phyloP scores from a whole-genome alignment of 1,140 invertebrate species.

The Chironomus tepperi region DNA sequence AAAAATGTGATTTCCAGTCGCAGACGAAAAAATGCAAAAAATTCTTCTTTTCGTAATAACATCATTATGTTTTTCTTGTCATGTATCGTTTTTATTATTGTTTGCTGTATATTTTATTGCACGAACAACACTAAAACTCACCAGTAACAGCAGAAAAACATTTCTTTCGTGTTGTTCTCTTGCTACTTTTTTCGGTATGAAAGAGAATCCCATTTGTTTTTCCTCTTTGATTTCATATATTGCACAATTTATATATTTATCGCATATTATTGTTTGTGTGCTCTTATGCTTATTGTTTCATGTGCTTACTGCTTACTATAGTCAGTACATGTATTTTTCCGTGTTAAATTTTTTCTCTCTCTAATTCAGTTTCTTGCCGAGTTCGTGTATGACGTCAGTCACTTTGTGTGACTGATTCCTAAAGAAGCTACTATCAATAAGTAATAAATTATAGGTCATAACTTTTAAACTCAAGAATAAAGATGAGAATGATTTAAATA shows the following conservation, averaged over 20 bases:
- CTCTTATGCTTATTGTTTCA: neutral
- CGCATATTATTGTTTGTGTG: slow-evolving; percentile 16
- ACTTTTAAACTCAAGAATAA: too few species aligned
- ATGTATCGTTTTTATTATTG: slow-evolving; percentile 23
- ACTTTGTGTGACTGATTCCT: too few species aligned
- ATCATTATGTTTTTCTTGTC: slow-evolving; percentile 22
- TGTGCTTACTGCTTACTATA: neutral
- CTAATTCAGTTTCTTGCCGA: too few species aligned
- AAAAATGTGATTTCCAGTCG: neutral
- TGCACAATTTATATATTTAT: slow-evolving; percentile 18
- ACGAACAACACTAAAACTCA: neutral
- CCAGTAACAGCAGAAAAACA: neutral
- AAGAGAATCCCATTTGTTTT: slow-evolving; percentile 17
- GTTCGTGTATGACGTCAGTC: too few species aligned
- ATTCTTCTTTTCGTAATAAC: slow-evolving; percentile 1
- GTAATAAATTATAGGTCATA: too few species aligned
- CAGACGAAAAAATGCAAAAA: slow-evolving; percentile 12
- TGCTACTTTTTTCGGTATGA: neutral
- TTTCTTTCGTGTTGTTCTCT: neutral
- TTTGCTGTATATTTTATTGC: slow-evolving; percentile 21
- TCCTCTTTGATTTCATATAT: slow-evolving; percentile 18
- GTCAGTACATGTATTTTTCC: neutral
- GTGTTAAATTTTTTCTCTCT: too few species aligned
- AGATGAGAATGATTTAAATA: too few species aligned
- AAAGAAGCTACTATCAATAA: too few species aligned